These are phyloP conservation scores for Hormiphora californensis DNA, from an alignment of 37 sponge, comb jelly and placozoan genomes.

Conservation along the genomic window DNA sequence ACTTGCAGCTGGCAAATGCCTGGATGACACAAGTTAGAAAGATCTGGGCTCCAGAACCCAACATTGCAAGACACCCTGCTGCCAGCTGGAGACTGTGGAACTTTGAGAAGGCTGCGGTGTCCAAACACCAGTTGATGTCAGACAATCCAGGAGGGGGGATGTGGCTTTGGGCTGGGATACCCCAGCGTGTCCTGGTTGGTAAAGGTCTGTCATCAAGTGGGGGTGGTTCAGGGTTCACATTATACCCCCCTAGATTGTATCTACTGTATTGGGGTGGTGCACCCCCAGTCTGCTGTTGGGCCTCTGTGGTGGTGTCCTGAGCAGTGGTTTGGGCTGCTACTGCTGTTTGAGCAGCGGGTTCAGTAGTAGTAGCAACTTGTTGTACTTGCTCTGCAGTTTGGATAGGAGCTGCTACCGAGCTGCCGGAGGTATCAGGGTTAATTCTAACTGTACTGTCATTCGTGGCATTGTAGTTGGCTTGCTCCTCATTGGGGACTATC, in stretches of 20 bases:
- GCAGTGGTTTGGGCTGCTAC: background rate
- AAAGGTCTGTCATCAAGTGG: background rate
- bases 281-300: background rate
- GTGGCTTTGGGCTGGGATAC: background rate
- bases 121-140: background rate
- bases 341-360: background rate
- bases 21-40: slow-evolving; percentile 10
- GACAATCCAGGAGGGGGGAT: background rate
- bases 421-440: background rate
- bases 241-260: background rate
- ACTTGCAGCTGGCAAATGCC: slow-evolving; percentile 16
- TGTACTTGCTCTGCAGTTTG: background rate
- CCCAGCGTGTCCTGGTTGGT: background rate
- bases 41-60: background rate
- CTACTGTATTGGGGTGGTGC: background rate
- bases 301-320: background rate
- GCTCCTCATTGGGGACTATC: background rate
- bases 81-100: slow-evolving; percentile 2
- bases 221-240: background rate
- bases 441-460: background rate
- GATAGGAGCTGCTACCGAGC: background rate
- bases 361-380: too few relatives aligned
- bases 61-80: background rate
- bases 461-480: background rate
- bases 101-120: background rate